These are phyloP conservation scores for Enoplosus armatus DNA, from an alignment of 2,797 vertebrate genomes.

Conservation along the genomic window DNA sequence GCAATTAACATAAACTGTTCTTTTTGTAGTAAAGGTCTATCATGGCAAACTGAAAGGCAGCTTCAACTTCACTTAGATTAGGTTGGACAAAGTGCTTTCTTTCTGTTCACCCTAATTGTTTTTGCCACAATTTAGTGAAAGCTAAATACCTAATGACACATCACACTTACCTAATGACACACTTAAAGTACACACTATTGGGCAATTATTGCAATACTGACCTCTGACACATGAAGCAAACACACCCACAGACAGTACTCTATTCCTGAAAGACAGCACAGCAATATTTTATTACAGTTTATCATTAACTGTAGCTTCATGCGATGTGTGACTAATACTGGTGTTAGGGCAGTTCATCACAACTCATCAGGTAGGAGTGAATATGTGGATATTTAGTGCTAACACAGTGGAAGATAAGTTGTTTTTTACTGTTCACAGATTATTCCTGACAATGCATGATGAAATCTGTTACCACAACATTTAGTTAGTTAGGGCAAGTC, in stretches of 20 bases:
- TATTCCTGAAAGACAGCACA: conserved; percentile 28
- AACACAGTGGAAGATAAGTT: conserved; percentile 14
- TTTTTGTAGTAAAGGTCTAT: conserved; percentile 22
- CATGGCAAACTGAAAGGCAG: conserved; percentile 27
- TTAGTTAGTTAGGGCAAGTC: neutral
- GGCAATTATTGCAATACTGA: conserved; percentile 35
- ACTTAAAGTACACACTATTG: conserved; percentile 7
- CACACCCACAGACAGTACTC: conserved; percentile 35
- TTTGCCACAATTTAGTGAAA: neutral
- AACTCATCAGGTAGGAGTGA: conserved; percentile 39
- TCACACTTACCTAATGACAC: conserved; percentile 37
- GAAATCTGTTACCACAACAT: conserved; percentile 9
- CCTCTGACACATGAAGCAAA: conserved; percentile 34
- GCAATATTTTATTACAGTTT: conserved; percentile 40
- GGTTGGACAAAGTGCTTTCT: neutral
- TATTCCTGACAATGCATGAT: conserved; percentile 10
- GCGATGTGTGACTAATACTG: conserved; percentile 34
- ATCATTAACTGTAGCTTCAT: conserved; percentile 44
- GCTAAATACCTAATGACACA: conserved; percentile 1
- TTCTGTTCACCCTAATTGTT: neutral
- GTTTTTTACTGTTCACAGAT: too few relatives aligned
- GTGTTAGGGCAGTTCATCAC: conserved; percentile 18
- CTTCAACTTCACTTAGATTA: conserved; percentile 15
- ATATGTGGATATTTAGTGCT: conserved; percentile 8
- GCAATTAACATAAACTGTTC: conserved; percentile 41